phyloP scores from a whole-genome alignment of 2,888 invertebrate genomes.

The Macaria liturata region DNA sequence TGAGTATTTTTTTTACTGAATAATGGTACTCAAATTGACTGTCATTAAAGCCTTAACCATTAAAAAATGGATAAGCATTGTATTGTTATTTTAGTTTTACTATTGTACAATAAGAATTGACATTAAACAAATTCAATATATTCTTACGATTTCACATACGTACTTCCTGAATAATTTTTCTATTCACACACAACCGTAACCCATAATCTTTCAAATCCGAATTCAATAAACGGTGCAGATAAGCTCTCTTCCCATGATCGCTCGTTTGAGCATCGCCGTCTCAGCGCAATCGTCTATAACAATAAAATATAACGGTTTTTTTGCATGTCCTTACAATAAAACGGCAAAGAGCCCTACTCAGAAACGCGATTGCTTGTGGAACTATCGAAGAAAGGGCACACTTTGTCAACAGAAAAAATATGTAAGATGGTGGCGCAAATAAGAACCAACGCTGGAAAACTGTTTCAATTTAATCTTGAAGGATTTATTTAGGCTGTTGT shows the following conservation, averaged over 20 bases:
- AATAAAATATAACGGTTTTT: constrained; percentile 27
- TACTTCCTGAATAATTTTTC: no score
- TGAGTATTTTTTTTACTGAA: no score
- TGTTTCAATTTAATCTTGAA: not conserved
- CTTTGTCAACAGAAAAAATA: constrained; percentile 29
- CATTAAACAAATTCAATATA: no score
- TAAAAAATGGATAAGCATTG: no score
- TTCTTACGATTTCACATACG: no score
- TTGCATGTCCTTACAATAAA: constrained; percentile 28
- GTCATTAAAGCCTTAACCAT: no score
- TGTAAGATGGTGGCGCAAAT: constrained; percentile 8
- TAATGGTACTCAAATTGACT: no score
- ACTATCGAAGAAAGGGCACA: constrained; percentile 22
- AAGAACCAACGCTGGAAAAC: constrained; percentile 2
- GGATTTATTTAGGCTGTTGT: no score
- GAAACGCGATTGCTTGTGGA: constrained; percentile 23
- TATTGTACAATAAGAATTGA: no score
- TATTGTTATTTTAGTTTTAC: no score
- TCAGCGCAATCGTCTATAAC: constrained; percentile 17
- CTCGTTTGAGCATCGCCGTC: constrained; percentile 15
- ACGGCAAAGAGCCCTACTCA: constrained; percentile 18
- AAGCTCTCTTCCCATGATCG: constrained; percentile 10
- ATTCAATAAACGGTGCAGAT: not conserved
- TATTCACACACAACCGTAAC: no score
- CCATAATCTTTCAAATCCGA: not conserved